Evolutionary conservation across 2,888 invertebrate genomes (phyloP).

Genomic region (Blomia tropicalis): DNA sequence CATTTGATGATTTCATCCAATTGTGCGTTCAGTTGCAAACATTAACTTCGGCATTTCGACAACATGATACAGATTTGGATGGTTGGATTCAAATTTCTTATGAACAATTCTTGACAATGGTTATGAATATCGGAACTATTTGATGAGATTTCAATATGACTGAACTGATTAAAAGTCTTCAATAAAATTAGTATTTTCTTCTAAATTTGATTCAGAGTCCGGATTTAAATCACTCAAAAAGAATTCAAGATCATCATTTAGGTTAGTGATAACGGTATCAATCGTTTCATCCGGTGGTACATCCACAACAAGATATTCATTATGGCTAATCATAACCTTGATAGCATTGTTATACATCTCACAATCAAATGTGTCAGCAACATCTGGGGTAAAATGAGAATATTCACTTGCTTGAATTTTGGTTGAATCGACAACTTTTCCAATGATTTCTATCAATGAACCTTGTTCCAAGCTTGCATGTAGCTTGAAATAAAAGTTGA

Average conservation of each 20-base stretch:
- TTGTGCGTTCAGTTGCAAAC: slow-evolving; percentile 86
- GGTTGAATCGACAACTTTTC: background rate
- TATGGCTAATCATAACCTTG: too few relatives aligned
- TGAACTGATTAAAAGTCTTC: background rate
- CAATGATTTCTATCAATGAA: background rate
- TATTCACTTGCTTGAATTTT: background rate
- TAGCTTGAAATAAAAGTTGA: background rate
- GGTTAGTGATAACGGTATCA: too few relatives aligned
- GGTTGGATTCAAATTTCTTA: slow-evolving; percentile 89
- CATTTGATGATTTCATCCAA: slow-evolving; percentile 97
- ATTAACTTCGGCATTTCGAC: slow-evolving; percentile 67
- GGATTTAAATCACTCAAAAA: too few relatives aligned
- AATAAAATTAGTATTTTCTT: background rate
- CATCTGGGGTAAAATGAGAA: background rate
- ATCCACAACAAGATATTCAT: too few relatives aligned
- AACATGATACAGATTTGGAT: slow-evolving; percentile 75
- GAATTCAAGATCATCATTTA: too few relatives aligned
- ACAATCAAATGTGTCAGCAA: background rate
- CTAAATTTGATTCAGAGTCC: too few relatives aligned
- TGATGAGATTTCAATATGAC: background rate
- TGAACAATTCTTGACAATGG: slow-evolving; percentile 85
- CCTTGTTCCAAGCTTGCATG: background rate
- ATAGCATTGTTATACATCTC: too few relatives aligned
- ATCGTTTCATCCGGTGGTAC: too few relatives aligned
- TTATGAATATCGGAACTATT: slow-evolving; percentile 38